Evolutionary conservation across 2,113 vertebrate species (phyloP).

Genomic region (Malurus alboscapulatus): DNA sequence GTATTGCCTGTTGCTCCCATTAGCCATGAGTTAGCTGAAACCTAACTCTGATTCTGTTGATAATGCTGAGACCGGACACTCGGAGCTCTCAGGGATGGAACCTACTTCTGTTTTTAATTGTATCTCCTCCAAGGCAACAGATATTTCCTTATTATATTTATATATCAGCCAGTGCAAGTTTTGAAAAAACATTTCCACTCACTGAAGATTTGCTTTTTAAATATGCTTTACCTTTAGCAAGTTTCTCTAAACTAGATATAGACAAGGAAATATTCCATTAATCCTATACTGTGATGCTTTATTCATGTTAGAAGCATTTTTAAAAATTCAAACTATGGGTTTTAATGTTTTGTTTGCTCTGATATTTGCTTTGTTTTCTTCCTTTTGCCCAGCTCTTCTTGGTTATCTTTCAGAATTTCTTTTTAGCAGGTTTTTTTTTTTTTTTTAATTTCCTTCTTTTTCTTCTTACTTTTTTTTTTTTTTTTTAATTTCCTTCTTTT

Average conservation of each 20-base stretch:
- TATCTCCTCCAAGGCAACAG: slow-evolving; percentile 53
- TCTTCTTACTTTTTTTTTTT: background rate
- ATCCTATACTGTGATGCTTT: background rate
- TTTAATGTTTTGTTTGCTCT: background rate
- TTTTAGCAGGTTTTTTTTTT: background rate
- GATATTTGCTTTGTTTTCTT: background rate
- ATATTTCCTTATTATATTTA: slow-evolving; percentile 72
- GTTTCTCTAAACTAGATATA: background rate
- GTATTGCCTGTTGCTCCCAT: background rate
- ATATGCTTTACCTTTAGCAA: background rate
- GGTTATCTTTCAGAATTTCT: background rate
- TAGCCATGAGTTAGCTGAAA: background rate
- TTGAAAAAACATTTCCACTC: slow-evolving; percentile 49
- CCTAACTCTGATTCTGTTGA: slow-evolving; percentile 46
- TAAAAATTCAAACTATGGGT: background rate
- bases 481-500: background rate
- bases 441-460: background rate
- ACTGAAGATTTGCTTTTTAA: slow-evolving; percentile 12
- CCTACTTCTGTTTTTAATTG: slow-evolving; percentile 43
- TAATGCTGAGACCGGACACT: slow-evolving; percentile 40
- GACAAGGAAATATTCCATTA: background rate
- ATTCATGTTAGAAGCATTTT: background rate
- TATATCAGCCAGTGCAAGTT: slow-evolving; percentile 67
- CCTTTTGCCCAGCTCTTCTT: background rate
- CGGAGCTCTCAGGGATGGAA: slow-evolving; percentile 59